These are phyloP conservation scores for Cerceris ruficornis DNA, from an alignment of 2,888 invertebrate genomes.

Conservation along the genomic window DNA sequence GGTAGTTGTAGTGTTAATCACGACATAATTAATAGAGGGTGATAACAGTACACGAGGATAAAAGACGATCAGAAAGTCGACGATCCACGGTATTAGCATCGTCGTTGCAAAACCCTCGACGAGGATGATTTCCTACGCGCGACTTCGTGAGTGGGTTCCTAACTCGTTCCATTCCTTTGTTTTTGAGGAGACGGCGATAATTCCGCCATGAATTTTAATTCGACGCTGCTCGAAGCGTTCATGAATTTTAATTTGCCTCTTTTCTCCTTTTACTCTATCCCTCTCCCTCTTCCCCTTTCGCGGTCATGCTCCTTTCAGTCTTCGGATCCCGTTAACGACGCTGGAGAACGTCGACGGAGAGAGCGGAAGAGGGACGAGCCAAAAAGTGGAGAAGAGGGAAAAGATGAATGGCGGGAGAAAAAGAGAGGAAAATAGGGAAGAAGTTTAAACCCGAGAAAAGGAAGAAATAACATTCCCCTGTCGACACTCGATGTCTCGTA, in stretches of 20 bases:
- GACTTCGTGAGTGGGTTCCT: constrained; percentile 54
- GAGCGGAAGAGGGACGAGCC: constrained; percentile 1
- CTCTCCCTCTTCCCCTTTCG: not conserved
- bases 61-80: constrained; percentile 34
- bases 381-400: not conserved
- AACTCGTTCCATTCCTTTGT: constrained; percentile 65
- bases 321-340: constrained; percentile 15
- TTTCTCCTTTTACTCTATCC: constrained; percentile 36
- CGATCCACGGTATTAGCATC: constrained; percentile 1
- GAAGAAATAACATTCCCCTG: constrained; percentile 17
- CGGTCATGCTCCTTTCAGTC: constrained; percentile 14
- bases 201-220: constrained; percentile 74
- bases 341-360: constrained; percentile 4
- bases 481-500: constrained; percentile 33
- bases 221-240: constrained; percentile 68
- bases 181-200: constrained; percentile 69
- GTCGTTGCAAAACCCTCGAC: constrained; percentile 34
- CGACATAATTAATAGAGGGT: not conserved
- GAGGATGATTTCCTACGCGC: constrained; percentile 55
- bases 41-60: not conserved
- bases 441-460: not conserved
- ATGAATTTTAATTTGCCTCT: constrained; percentile 72
- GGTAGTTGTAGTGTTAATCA: no score
- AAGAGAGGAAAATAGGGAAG: constrained; percentile 6
- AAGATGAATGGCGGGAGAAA: not conserved